Conservation (phyloP, 2,888 invertebrate species). For the Drosophila fulvimacula region DNA sequence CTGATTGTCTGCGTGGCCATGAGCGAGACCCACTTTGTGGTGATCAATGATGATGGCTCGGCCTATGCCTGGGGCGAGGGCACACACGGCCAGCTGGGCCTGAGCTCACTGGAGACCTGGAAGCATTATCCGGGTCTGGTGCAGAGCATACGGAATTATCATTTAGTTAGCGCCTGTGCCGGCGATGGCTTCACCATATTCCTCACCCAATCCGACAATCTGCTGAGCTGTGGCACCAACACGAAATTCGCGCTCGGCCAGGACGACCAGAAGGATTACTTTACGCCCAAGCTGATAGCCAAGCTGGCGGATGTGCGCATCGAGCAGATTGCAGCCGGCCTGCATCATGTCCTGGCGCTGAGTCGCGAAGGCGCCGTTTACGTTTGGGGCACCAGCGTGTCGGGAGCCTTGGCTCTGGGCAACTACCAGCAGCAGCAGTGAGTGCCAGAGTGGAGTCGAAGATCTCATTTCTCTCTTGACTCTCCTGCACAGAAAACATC, state of each 20-base stretch:
- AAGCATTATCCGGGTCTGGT: conserved; percentile 87
- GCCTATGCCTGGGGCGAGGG: conserved; percentile 90
- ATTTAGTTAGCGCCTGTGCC: conserved; percentile 87
- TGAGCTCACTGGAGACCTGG: conserved; percentile 85
- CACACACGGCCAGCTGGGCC: conserved; percentile 88
- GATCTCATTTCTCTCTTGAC: background rate
- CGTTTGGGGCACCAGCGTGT: conserved; percentile 88
- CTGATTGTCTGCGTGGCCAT: conserved; percentile 86
- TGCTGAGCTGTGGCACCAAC: conserved; percentile 89
- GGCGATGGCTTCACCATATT: conserved; percentile 89
- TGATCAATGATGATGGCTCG: conserved; percentile 87
- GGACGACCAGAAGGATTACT: conserved; percentile 86
- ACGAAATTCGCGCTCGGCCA: conserved; percentile 88
- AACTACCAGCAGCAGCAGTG: conserved; percentile 80
- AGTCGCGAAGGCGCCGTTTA: conserved; percentile 87
- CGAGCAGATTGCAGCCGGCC: conserved; percentile 87
- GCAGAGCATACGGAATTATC: conserved; percentile 87
- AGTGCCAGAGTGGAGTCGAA: conserved; percentile 19
- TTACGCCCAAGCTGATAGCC: conserved; percentile 87
- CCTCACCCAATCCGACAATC: conserved; percentile 88
- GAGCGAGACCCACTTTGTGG: conserved; percentile 87
- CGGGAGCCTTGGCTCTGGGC: conserved; percentile 87
- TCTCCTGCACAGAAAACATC: conserved; percentile 68
- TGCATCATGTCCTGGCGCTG: conserved; percentile 88
- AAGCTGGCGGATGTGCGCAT: conserved; percentile 87